A percentile compares a stretch with the other conserved stretches of the same genome.
Conservation (phyloP, 2,888 invertebrate species). For the Hipparchia semele region DNA sequence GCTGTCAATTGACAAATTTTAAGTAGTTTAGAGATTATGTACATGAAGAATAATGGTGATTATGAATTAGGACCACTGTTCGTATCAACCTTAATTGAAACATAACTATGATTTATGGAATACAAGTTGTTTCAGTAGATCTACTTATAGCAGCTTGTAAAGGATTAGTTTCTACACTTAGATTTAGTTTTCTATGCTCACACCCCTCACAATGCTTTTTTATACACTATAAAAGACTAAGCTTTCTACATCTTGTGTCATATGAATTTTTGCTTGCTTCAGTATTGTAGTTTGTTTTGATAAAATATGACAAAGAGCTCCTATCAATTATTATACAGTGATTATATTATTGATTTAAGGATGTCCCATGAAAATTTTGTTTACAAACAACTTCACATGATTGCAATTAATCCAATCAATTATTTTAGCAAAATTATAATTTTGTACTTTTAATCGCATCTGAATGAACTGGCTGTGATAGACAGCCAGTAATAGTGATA, state of each 20-base stretch:
- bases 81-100: conserved; percentile 5
- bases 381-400: too few species aligned
- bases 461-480: too few species aligned
- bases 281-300: conserved; percentile 2
- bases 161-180: conserved; percentile 16
- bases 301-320: neutral
- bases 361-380: neutral
- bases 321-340: too few species aligned
- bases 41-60: too few species aligned
- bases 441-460: too few species aligned
- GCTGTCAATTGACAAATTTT: too few species aligned
- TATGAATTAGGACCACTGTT: conserved; percentile 1
- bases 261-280: conserved; percentile 2
- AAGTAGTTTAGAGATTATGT: too few species aligned
- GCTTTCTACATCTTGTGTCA: neutral
- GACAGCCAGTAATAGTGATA: too few species aligned
- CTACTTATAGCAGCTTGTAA: conserved; percentile 17
- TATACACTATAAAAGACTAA: conserved; percentile 14
- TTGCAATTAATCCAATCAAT: too few species aligned
- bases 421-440: too few species aligned
- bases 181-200: conserved; percentile 27
- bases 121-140: conserved; percentile 14
- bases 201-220: conserved; percentile 34
- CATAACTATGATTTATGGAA: neutral
- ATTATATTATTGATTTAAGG: neutral